A percentile compares a stretch with the other conserved stretches of the same genome.
phyloP scores from a whole-genome alignment of 2,113 vertebrate species.

The Chelonoidis abingdonii region DNA sequence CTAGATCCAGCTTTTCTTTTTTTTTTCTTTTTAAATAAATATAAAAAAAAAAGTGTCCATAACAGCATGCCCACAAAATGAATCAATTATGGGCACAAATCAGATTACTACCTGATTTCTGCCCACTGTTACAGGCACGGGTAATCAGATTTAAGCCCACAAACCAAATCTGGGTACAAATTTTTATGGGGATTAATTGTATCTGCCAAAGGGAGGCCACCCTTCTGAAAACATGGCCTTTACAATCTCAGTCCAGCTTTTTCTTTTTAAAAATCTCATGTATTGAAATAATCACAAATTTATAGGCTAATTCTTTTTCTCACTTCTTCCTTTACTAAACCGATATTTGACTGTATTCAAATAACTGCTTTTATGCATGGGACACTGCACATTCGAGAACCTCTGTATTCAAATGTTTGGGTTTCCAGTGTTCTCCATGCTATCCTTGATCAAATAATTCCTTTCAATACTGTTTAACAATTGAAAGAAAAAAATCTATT shows the following conservation, averaged over 20 bases:
- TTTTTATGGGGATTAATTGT: not conserved
- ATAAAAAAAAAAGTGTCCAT: not conserved
- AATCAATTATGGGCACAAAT: not conserved
- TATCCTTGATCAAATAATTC: not conserved
- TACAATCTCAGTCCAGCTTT: not conserved
- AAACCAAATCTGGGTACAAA: not conserved
- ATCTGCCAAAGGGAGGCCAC: not conserved
- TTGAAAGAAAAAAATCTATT: not conserved
- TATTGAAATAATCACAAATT: not conserved
- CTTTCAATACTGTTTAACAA: not conserved
- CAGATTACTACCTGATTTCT: not conserved
- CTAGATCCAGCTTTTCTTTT: not conserved
- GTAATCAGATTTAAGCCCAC: not conserved
- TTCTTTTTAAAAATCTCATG: not conserved
- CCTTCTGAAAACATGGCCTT: not conserved
- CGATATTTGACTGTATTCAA: not conserved
- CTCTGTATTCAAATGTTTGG: not conserved
- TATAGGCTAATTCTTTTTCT: not conserved
- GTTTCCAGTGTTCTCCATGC: not conserved
- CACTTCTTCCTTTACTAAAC: conserved; percentile 3
- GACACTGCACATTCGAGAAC: not conserved
- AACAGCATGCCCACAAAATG: not conserved
- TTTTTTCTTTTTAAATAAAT: not conserved
- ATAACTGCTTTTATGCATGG: not conserved
- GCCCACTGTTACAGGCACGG: not conserved